phyloP scores from a whole-genome alignment of 2,113 vertebrate genomes.

The Acanthisitta chloris region DNA sequence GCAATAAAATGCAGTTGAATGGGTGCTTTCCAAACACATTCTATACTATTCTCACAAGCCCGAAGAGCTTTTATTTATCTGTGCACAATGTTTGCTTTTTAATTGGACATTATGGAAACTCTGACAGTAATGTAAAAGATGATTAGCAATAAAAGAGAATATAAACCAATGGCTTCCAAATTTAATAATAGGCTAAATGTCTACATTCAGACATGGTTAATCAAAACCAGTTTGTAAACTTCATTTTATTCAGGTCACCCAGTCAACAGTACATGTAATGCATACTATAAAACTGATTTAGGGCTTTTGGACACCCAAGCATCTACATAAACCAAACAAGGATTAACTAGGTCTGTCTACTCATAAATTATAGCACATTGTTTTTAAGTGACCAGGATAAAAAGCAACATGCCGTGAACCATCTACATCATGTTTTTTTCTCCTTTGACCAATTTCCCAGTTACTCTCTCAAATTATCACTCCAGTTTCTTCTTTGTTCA shows the following conservation, averaged over 20 bases:
- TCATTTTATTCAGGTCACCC: constrained; percentile 65
- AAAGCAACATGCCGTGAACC: constrained; percentile 54
- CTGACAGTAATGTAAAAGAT: constrained; percentile 46
- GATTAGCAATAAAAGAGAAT: constrained; percentile 57
- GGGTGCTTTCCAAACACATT: constrained; percentile 1
- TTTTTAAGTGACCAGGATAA: constrained; percentile 65
- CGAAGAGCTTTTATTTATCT: constrained; percentile 27
- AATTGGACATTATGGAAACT: constrained; percentile 50
- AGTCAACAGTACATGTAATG: constrained; percentile 64
- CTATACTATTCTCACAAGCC: neutral
- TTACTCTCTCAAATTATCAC: constrained; percentile 74
- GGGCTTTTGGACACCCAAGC: constrained; percentile 53
- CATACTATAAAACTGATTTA: constrained; percentile 69
- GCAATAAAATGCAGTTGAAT: constrained; percentile 3
- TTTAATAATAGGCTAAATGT: constrained; percentile 59
- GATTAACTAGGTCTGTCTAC: constrained; percentile 59
- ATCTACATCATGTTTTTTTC: constrained; percentile 60
- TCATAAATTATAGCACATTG: constrained; percentile 61
- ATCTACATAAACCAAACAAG: constrained; percentile 60
- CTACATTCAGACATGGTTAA: constrained; percentile 49
- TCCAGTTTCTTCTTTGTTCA: constrained; percentile 69
- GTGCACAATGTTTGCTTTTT: constrained; percentile 12
- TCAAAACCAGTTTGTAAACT: constrained; percentile 65
- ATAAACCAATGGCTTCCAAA: constrained; percentile 54
- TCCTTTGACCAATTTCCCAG: constrained; percentile 67